Conservation (phyloP, 2,888 invertebrate species). For the Hecatera dysodea region DNA sequence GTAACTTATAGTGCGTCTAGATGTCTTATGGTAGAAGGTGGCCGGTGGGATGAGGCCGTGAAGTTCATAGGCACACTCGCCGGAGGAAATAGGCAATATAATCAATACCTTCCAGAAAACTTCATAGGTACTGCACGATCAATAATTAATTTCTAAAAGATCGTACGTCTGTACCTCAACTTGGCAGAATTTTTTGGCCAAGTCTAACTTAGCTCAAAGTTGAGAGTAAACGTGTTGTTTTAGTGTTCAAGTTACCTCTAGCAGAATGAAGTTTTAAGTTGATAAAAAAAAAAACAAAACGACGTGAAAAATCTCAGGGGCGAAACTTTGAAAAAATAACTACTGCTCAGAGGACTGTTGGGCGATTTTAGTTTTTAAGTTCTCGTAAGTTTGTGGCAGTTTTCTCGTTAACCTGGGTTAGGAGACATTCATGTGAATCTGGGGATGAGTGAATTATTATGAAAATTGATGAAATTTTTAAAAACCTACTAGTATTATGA, state of each 20-base stretch:
- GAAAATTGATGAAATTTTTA: not conserved
- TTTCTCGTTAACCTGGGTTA: slow-evolving; percentile 28
- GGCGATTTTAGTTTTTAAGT: slow-evolving; percentile 55
- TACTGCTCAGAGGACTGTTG: slow-evolving; percentile 43
- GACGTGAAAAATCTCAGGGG: slow-evolving; percentile 55
- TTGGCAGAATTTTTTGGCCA: slow-evolving; percentile 56
- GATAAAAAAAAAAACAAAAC: slow-evolving; percentile 57
- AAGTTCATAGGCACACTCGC: no score
- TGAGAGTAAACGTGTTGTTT: slow-evolving; percentile 71
- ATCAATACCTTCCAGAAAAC: not conserved
- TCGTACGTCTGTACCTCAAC: slow-evolving; percentile 65
- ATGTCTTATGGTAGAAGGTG: no score
- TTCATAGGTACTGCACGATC: slow-evolving; percentile 5
- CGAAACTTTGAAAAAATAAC: slow-evolving; percentile 61
- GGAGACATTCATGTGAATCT: slow-evolving; percentile 22
- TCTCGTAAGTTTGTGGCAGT: slow-evolving; percentile 41
- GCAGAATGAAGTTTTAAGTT: slow-evolving; percentile 62
- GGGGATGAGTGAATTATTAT: slow-evolving; percentile 20
- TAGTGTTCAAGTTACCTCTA: slow-evolving; percentile 66
- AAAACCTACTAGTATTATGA: no score
- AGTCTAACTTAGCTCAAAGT: slow-evolving; percentile 61
- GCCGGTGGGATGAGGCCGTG: no score
- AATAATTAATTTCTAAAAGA: slow-evolving; percentile 68
- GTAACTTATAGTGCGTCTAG: no score
- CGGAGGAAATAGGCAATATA: not conserved